Base-by-base conservation (phyloP, 2,888 invertebrate species). In the Leptinotarsa rubiginosa region DNA sequence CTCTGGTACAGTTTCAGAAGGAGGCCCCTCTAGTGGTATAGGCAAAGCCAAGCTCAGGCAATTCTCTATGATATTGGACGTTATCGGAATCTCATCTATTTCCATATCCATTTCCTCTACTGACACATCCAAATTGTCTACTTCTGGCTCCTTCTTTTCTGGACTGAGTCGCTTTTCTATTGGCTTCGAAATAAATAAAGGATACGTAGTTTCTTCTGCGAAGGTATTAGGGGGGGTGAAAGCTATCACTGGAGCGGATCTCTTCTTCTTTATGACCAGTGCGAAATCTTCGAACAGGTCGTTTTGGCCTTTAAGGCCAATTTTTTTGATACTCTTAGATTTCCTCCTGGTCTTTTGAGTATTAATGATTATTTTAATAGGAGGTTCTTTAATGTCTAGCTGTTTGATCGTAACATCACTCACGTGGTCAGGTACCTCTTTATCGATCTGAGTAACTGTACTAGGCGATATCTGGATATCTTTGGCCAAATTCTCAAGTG, bases 41-140 rank as follows among this genome's bases (percentile, higher is more conserved):
- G 76, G 16, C 13, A 74, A 22, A 41, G 64, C 56, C 52, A 75
- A 50, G 18, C 69, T 73, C 47, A 79, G 66, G 16, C 79, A 59
- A 56, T 59, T 79, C 75, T 83, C 83, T 31, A 83, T 83, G 16
- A 83, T 83, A 72, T 74, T 81, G 7, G 78, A 72, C 47, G 76
- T 80, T 18, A 82, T 74, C 1, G 83, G 80, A 18, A 81, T 82
- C 71, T 83, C 83, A 68, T 83, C 83, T n/a, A 83, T 66, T 73
- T 83, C 83, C 83, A 83, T 83, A 52, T 83, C 83, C 80, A 83
- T 82, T 78, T 82, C 83, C 70, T 81, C 81, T 18, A 83, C 79
- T 20, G 81, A 80, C 59, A 79, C 82, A 65, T 81, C 81, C 56
- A 80, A 74, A 72, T 69, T 73, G 12, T 47, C 54, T n/a, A 12